Conservation (phyloP, 2,888 invertebrate species). For the Cryptus viduatorius region DNA sequence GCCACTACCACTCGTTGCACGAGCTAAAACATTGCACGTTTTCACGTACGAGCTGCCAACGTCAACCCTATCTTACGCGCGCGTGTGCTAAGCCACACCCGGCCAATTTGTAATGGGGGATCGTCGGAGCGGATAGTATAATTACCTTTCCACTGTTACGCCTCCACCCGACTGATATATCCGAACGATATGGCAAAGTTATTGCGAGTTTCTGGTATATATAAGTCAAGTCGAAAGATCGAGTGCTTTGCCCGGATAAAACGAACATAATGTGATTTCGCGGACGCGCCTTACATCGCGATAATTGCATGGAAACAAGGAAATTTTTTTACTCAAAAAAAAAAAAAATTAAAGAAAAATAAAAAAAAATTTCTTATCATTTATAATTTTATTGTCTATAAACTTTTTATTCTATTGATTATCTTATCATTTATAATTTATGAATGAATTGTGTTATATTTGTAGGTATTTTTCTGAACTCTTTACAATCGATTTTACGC, state of each 20-base stretch:
- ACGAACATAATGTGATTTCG: not conserved
- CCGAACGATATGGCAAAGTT: constrained; percentile 2
- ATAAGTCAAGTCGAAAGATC: not conserved
- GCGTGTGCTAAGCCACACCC: not conserved
- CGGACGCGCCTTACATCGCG: not conserved
- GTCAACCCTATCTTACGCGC: not conserved
- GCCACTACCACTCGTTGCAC: not conserved
- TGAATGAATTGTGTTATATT: too few species aligned
- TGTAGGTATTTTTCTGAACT: too few species aligned
- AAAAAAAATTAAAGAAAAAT: not conserved
- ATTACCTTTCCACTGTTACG: constrained; percentile 34
- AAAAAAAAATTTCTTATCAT: not conserved
- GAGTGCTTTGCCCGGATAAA: not conserved
- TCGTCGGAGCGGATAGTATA: constrained; percentile 5
- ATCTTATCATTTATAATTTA: too few species aligned
- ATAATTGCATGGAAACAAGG: not conserved
- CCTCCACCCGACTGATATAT: not conserved
- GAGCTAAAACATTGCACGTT: constrained; percentile 6
- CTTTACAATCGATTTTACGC: too few species aligned
- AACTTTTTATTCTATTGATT: not conserved
- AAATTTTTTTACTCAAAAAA: not conserved
- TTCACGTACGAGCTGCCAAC: not conserved
- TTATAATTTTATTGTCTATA: not conserved
- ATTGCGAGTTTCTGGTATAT: not conserved
- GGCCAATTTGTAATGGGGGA: constrained; percentile 8